A percentile compares a stretch with the other conserved stretches of the same genome.
These are phyloP conservation scores for Artemisiospiza belli DNA, from an alignment of 2,113 vertebrate genomes.

Conservation along the genomic window DNA sequence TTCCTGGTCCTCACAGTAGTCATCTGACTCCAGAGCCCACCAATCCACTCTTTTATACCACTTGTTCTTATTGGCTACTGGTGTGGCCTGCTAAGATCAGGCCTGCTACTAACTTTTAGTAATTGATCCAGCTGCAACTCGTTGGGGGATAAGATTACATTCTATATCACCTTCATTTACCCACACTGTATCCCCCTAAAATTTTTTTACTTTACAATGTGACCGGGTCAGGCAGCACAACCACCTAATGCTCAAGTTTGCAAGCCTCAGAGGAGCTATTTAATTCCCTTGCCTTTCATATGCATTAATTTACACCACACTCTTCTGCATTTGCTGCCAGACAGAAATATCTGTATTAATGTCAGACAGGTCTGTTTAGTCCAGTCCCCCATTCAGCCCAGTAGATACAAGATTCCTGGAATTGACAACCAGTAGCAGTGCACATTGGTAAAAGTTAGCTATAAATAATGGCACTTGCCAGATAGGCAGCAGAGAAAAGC, in stretches of 20 bases:
- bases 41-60: too few species aligned
- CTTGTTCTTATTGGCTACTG: too few species aligned
- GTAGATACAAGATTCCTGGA: background rate
- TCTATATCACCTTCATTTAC: too few species aligned
- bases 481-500: background rate
- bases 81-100: too few species aligned
- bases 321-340: background rate
- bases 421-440: background rate
- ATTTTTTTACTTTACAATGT: background rate
- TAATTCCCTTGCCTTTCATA: background rate
- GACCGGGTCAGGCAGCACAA: background rate
- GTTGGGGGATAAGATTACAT: too few species aligned
- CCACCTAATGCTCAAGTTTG: background rate
- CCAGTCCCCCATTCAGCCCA: background rate
- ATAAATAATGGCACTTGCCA: background rate
- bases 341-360: background rate
- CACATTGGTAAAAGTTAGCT: background rate
- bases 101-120: too few species aligned
- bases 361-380: background rate
- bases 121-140: too few species aligned
- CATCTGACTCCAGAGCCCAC: too few species aligned
- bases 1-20: too few species aligned
- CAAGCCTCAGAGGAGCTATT: background rate
- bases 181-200: too few species aligned
- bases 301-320: background rate